Percentiles rank a stretch among this genome's conserved stretches.
These are phyloP conservation scores for Drosophila seclusa DNA, from an alignment of 2,888 invertebrate genomes.

Conservation along the genomic window DNA sequence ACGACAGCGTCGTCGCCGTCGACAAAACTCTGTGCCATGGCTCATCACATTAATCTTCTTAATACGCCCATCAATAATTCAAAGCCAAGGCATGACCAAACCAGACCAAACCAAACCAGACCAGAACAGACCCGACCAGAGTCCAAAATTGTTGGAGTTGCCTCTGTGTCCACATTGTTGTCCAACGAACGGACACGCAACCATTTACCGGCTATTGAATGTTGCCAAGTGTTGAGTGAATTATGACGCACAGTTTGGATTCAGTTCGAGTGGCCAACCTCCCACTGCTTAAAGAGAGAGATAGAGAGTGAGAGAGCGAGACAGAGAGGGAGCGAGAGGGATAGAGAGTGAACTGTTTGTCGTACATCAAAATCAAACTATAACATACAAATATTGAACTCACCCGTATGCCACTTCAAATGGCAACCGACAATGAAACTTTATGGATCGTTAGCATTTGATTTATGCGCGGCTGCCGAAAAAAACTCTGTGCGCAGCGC, in stretches of 20 bases:
- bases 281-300: background rate
- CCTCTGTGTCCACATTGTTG: constrained; percentile 32
- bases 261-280: constrained; percentile 67
- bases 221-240: constrained; percentile 72
- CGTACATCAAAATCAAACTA: constrained; percentile 77
- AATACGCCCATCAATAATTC: constrained; percentile 80
- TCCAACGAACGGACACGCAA: constrained; percentile 58
- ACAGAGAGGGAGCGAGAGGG: constrained; percentile 11
- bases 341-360: constrained; percentile 57
- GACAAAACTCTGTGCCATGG: constrained; percentile 73
- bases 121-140: constrained; percentile 20
- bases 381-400: constrained; percentile 72
- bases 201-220: constrained; percentile 51
- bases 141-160: constrained; percentile 38
- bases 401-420: constrained; percentile 47
- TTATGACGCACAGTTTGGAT: constrained; percentile 68
- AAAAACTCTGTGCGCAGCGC: background rate
- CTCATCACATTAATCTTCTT: constrained; percentile 80
- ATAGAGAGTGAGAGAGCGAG: background rate
- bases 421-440: constrained; percentile 72
- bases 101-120: constrained; percentile 37
- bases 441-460: constrained; percentile 75
- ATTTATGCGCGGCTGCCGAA: constrained; percentile 64
- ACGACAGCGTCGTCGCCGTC: constrained; percentile 34
- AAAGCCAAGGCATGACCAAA: constrained; percentile 77